Evolutionary conservation across 2,797 vertebrate species (phyloP).

Genomic region (Mus caroli): DNA sequence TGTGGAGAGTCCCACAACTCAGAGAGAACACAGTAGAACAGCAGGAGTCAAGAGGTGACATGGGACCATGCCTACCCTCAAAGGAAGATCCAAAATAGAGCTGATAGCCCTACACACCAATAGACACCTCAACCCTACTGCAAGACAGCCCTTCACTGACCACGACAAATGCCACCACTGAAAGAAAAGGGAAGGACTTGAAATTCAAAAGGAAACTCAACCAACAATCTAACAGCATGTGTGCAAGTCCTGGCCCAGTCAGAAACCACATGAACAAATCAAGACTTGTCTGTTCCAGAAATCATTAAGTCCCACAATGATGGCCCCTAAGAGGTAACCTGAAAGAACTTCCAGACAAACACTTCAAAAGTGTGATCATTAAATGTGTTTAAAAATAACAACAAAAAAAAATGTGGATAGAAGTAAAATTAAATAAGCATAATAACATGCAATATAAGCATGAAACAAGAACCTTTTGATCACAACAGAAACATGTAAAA

Average conservation of each 20-base stretch:
- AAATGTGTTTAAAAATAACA: neutral
- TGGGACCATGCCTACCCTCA: neutral
- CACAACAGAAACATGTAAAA: conserved; percentile 80
- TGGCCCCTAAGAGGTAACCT: neutral
- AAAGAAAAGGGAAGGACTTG: neutral
- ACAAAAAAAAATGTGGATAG: neutral
- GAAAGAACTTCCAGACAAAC: neutral
- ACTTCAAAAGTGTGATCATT: neutral
- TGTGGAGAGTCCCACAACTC: too few relatives aligned
- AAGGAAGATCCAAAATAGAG: too few relatives aligned
- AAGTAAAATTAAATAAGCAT: conserved; percentile 45
- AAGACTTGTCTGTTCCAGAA: neutral
- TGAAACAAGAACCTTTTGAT: conserved; percentile 62
- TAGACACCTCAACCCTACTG: neutral
- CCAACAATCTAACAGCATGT: neutral
- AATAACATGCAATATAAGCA: neutral
- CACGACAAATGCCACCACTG: neutral
- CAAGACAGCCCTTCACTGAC: neutral
- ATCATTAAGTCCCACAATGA: neutral
- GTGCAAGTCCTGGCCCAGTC: neutral
- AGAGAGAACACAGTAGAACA: neutral
- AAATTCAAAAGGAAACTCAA: neutral
- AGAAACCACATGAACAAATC: neutral
- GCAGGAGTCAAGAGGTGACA: neutral
- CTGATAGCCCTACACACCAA: neutral